These are phyloP conservation scores for Apoderus coryli DNA, from an alignment of 2,888 invertebrate genomes.

Conservation along the genomic window DNA sequence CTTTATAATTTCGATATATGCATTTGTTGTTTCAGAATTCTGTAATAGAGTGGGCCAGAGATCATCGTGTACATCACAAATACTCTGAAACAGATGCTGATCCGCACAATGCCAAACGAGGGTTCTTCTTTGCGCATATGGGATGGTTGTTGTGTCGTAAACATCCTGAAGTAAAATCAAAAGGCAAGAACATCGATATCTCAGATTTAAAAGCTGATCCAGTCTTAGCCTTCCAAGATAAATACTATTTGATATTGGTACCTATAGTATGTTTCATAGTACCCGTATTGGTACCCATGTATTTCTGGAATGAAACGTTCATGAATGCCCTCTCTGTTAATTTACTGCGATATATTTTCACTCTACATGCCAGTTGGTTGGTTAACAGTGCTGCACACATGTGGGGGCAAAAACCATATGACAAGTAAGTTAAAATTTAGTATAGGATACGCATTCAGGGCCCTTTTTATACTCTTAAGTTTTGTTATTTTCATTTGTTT, in stretches of 20 bases:
- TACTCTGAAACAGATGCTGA: conserved; percentile 89
- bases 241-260: conserved; percentile 57
- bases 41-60: conserved; percentile 64
- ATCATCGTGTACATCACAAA: conserved; percentile 82
- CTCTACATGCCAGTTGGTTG: conserved; percentile 67
- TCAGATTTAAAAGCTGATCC: conserved; percentile 72
- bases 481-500: too few relatives aligned
- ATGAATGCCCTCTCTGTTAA: conserved; percentile 52
- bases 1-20: too few relatives aligned
- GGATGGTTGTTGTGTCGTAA: conserved; percentile 89
- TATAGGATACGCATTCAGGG: too few relatives aligned
- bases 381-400: conserved; percentile 84
- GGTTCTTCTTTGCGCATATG: conserved; percentile 92
- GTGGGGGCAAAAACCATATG: conserved; percentile 62
- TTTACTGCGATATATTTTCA: conserved; percentile 61
- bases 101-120: conserved; percentile 82
- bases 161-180: conserved; percentile 76
- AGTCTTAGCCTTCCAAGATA: conserved; percentile 63
- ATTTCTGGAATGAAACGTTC: conserved; percentile 61
- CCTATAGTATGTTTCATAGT: conserved; percentile 58
- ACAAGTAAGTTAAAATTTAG: conserved; percentile 51
- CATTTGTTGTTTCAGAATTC: conserved; percentile 43
- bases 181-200: conserved; percentile 74
- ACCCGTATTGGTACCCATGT: conserved; percentile 62
- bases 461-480: too few relatives aligned